Base-by-base conservation (phyloP, 2,888 invertebrate species). In the Anthrax anthrax region DNA sequence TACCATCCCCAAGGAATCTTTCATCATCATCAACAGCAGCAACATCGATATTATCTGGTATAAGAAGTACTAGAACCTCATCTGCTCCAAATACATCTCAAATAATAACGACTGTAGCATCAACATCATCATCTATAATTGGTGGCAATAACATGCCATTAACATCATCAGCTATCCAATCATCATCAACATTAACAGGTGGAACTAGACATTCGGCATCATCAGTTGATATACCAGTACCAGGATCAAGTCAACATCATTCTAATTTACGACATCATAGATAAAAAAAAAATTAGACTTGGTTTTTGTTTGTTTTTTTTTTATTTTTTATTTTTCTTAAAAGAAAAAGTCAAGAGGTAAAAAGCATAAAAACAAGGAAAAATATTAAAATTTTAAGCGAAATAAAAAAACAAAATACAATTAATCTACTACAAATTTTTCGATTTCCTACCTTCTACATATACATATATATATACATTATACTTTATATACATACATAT, bases 21-120 rank as follows among this genome's bases (percentile, higher is more conserved):
- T 48, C 58, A 57, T 44, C 61, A 61, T 50, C 52, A 58, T 42
- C 60, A 59, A 47, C 58, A 56, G 37, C 56, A 54, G 18, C 52
- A 54, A 42, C 51, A 51, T 45, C 52, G 50, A 18, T 50, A 54
- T 42, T 52, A 56, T 43, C 54, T 53, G 10, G 8, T 4, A 8
- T 5, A 4, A 8, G 36, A n/a, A 5, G 16, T 17, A 17, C 44
- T 41, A 45, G 16, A 37, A 17, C 37, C 6, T 38, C 18, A 12
- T 13, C 18, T 12, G 18, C 10, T 17, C 16, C 29, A 41, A 46
- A 17, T 36, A 40, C 36, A 23, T 40, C 8, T 27, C 41, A 32
- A 19, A n/a, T 18, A 34, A 16, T 32, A 44, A 17, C 34, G 39
- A n/a, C 34, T 18, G 18, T 16, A 29, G n/a, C 29, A 32, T 32